A percentile compares a stretch with the other conserved stretches of the same genome.
Evolutionary conservation across 2,888 invertebrate species (phyloP).

Genomic region (Drosophila lutescens): DNA sequence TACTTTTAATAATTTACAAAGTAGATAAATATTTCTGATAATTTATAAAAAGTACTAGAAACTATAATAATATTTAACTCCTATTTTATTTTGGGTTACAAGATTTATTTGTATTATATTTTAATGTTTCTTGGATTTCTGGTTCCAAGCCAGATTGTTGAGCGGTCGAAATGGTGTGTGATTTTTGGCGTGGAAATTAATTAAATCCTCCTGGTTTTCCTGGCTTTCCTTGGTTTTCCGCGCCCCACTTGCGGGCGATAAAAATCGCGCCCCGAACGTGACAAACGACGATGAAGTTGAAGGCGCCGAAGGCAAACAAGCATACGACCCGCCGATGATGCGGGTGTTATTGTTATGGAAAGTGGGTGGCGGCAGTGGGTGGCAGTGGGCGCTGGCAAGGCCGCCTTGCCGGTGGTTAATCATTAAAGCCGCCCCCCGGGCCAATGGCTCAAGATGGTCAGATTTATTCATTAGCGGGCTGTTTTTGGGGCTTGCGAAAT

Average conservation of each 20-base stretch:
- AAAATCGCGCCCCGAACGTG: constrained; percentile 70
- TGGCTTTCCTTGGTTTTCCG: constrained; percentile 5
- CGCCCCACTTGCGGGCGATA: constrained; percentile 57
- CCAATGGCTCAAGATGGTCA: constrained; percentile 41
- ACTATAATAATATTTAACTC: too few relatives aligned
- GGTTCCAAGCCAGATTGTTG: neutral
- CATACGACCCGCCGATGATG: constrained; percentile 18
- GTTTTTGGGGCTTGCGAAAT: constrained; percentile 18
- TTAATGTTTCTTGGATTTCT: too few relatives aligned
- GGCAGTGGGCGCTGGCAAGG: constrained; percentile 10
- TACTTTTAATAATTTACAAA: too few relatives aligned
- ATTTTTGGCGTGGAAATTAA: constrained; percentile 37
- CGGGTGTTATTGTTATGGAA: neutral
- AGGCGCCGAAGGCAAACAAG: constrained; percentile 59
- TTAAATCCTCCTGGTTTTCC: constrained; percentile 48
- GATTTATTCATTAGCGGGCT: constrained; percentile 63
- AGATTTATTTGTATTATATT: too few relatives aligned
- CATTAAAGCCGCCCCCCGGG: constrained; percentile 38
- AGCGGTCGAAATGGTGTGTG: neutral
- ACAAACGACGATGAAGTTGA: constrained; percentile 58
- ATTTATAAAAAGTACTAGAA: too few relatives aligned
- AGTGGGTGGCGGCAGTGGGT: constrained; percentile 5
- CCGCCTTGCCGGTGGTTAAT: constrained; percentile 26
- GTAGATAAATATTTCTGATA: too few relatives aligned
- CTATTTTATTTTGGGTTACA: too few relatives aligned